Conservation (phyloP, 2,888 invertebrate genomes). For the Agrochola macilenta region DNA sequence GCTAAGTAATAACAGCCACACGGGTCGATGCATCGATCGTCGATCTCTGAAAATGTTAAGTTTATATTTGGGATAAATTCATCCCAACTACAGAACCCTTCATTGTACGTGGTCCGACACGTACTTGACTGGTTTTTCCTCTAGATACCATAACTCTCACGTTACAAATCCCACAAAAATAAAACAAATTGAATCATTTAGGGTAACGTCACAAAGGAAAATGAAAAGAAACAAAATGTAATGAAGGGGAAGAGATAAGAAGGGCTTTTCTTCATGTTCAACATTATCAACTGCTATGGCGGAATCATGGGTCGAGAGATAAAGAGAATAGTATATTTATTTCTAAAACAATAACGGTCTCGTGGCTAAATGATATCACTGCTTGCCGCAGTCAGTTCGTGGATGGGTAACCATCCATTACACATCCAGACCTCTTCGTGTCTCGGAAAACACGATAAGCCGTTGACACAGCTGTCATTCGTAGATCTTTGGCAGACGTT, state of each 20-base stretch:
- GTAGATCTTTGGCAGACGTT: neutral
- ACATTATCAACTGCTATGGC: slow-evolving; percentile 9
- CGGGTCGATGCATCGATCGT: too few relatives aligned
- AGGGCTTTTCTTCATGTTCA: slow-evolving; percentile 17
- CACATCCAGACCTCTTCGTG: neutral
- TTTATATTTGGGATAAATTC: too few relatives aligned
- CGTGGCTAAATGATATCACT: neutral
- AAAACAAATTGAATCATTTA: slow-evolving; percentile 9
- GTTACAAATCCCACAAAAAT: slow-evolving; percentile 2
- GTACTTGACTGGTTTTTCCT: too few relatives aligned
- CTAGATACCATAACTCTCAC: too few relatives aligned
- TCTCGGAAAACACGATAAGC: neutral
- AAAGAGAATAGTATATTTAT: too few relatives aligned
- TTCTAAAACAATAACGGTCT: neutral
- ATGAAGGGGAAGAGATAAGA: slow-evolving; percentile 35
- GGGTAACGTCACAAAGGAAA: neutral
- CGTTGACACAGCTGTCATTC: neutral
- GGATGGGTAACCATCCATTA: neutral
- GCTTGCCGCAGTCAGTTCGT: neutral
- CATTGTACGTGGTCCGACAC: too few relatives aligned
- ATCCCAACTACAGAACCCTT: too few relatives aligned
- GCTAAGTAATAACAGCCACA: too few relatives aligned
- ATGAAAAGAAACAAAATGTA: slow-evolving; percentile 4
- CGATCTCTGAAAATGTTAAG: too few relatives aligned
- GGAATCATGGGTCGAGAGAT: neutral